Conservation (phyloP, 2,113 vertebrate genomes). For the Chlorocebus sabaeus region DNA sequence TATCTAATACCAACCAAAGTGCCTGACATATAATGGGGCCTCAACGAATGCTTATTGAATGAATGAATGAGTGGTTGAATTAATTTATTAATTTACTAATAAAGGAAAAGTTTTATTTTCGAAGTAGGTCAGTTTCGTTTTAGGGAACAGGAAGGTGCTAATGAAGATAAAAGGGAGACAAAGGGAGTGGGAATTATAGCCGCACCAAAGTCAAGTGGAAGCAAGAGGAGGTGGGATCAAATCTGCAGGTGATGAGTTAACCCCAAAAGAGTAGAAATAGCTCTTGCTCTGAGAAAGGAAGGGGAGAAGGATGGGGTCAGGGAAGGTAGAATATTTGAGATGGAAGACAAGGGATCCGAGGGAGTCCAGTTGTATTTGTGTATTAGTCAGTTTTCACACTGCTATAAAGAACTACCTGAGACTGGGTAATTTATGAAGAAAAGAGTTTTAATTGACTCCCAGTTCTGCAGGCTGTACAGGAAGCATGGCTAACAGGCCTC, state of each 20-base stretch:
- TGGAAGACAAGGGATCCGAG: neutral
- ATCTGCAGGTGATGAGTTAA: too few species aligned
- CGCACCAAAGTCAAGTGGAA: neutral
- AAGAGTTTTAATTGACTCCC: too few species aligned
- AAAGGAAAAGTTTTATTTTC: neutral
- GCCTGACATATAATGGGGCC: neutral
- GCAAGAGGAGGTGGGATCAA: neutral
- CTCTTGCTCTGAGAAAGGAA: neutral
- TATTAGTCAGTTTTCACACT: too few species aligned
- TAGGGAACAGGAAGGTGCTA: neutral
- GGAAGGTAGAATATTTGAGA: neutral
- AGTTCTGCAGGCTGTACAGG: too few species aligned
- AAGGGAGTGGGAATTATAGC: neutral
- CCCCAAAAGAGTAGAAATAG: neutral
- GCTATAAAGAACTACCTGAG: too few species aligned
- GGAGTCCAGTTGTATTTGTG: neutral
- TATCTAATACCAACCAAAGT: neutral
- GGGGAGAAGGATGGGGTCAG: neutral
- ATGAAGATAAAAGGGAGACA: neutral
- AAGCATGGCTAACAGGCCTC: too few species aligned
- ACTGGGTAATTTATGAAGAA: too few species aligned
- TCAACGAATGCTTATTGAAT: neutral
- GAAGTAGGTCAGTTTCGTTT: neutral
- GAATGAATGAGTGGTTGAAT: neutral
- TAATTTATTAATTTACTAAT: neutral